A percentile compares a stretch with the other conserved stretches of the same genome.
Evolutionary conservation across 2,888 invertebrate species (phyloP).

Genomic region (Mongoloraphidia duomilia): DNA sequence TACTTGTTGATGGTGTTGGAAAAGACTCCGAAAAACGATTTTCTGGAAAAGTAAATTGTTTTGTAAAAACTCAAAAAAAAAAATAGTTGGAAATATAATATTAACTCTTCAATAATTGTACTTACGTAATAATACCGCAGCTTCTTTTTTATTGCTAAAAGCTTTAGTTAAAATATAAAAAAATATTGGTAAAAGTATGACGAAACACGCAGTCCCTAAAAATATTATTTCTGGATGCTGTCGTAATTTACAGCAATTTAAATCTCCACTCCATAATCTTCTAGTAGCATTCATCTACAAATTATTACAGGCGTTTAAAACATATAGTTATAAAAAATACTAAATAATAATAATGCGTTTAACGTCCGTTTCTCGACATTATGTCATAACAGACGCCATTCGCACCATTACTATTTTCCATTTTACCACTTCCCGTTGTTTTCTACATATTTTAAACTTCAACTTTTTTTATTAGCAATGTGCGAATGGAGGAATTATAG

Average conservation of each 20-base stretch:
- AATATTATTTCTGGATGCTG: constrained; percentile 41
- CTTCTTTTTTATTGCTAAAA: constrained; percentile 24
- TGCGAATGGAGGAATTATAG: too few species aligned
- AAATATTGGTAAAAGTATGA: constrained; percentile 36
- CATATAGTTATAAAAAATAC: background rate
- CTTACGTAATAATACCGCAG: constrained; percentile 27
- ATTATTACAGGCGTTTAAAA: constrained; percentile 12
- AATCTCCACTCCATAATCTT: constrained; percentile 41
- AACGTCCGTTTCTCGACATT: too few species aligned
- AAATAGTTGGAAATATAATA: constrained; percentile 2
- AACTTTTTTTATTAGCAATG: too few species aligned
- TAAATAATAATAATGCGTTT: background rate
- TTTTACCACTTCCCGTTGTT: too few species aligned
- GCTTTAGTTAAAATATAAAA: constrained; percentile 42
- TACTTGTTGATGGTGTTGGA: constrained; percentile 13
- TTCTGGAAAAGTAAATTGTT: constrained; percentile 22
- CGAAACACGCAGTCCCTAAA: constrained; percentile 35
- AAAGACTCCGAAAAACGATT: constrained; percentile 26
- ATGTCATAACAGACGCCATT: too few species aligned
- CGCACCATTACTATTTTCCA: too few species aligned
- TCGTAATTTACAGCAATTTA: constrained; percentile 41
- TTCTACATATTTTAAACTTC: too few species aligned
- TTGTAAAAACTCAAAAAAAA: constrained; percentile 9
- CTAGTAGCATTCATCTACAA: constrained; percentile 51
- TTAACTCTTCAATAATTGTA: constrained; percentile 1